A percentile compares a stretch with the other conserved stretches of the same genome.
phyloP scores from a whole-genome alignment of 2,113 vertebrate species.

The Nestor notabilis region DNA sequence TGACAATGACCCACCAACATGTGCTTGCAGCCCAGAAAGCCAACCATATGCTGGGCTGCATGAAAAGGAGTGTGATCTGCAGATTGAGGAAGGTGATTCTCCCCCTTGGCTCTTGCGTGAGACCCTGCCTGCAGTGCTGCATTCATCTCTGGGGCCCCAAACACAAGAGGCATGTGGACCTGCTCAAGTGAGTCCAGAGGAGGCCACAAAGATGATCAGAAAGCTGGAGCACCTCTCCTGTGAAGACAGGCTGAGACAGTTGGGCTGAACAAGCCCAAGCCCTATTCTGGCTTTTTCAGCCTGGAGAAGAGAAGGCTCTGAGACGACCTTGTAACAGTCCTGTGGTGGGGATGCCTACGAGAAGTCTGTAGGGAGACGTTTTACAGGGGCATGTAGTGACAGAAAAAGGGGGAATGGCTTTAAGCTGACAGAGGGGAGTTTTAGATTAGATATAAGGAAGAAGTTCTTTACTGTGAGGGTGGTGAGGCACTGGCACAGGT shows the following conservation, averaged over 20 bases:
- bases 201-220: background rate
- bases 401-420: background rate
- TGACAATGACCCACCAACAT: background rate
- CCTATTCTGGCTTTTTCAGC: background rate
- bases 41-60: background rate
- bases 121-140: background rate
- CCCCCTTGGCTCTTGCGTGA: background rate
- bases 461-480: background rate
- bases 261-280: background rate
- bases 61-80: background rate
- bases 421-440: background rate
- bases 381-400: background rate
- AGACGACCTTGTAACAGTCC: background rate
- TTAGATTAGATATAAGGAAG: background rate
- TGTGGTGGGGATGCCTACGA: background rate
- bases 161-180: background rate
- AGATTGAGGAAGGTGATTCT: background rate
- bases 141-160: background rate
- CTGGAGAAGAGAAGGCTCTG: background rate
- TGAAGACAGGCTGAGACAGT: background rate
- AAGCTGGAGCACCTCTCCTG: background rate
- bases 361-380: background rate
- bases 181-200: background rate
- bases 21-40: background rate
- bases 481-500: background rate